A percentile compares a stretch with the other conserved stretches of the same genome.
Evolutionary conservation across 2,797 vertebrate species (phyloP).

Genomic region (Trematomus bernacchii): DNA sequence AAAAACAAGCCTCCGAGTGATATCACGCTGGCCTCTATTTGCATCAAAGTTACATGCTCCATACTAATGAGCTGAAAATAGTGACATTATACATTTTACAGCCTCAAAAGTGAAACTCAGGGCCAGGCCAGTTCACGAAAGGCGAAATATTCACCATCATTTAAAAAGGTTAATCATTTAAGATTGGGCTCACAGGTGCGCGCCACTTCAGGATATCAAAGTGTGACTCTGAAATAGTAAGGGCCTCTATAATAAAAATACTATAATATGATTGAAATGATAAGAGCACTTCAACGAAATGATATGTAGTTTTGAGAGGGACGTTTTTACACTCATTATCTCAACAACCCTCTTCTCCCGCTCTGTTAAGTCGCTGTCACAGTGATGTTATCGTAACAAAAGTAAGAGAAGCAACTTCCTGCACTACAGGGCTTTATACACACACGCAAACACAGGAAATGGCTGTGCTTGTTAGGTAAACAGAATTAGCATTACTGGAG

Average conservation of each 20-base stretch:
- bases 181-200: neutral
- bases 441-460: neutral
- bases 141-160: constrained; percentile 17
- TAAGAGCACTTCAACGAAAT: constrained; percentile 7
- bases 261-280: constrained; percentile 4
- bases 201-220: neutral
- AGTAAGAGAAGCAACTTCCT: constrained; percentile 29
- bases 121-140: constrained; percentile 5
- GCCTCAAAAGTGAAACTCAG: constrained; percentile 14
- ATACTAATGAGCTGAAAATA: constrained; percentile 45
- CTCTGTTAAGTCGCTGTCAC: constrained; percentile 4
- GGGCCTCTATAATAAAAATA: neutral
- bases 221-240: neutral
- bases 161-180: constrained; percentile 32
- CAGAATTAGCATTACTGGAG: constrained; percentile 58
- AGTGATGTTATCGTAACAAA: constrained; percentile 20
- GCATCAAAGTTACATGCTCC: constrained; percentile 37
- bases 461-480: constrained; percentile 41
- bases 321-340: neutral
- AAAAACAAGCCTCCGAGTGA: constrained; percentile 51
- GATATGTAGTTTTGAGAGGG: neutral
- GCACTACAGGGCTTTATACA: neutral
- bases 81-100: constrained; percentile 28
- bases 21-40: constrained; percentile 49
- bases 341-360: constrained; percentile 2